phyloP scores from a whole-genome alignment of 2,113 vertebrate genomes.

The Ophiodon elongatus region DNA sequence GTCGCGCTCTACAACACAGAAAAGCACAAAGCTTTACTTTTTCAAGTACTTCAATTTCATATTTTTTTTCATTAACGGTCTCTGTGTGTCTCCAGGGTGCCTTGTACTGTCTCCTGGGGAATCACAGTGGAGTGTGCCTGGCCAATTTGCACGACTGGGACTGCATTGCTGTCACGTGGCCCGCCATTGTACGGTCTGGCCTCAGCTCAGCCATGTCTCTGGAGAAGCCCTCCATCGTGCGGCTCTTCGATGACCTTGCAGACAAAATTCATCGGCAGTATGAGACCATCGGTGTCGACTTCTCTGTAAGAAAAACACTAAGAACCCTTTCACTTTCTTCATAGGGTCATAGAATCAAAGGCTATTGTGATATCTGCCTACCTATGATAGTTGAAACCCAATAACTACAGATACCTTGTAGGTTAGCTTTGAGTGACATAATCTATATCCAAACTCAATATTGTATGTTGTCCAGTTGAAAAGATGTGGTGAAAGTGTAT shows the following conservation, averaged over 20 bases:
- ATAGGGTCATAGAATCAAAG: background rate
- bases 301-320: conserved; percentile 86
- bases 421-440: background rate
- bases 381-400: background rate
- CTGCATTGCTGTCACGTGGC: conserved; percentile 95
- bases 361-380: background rate
- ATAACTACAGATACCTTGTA: background rate
- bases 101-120: conserved; percentile 97
- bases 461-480: background rate
- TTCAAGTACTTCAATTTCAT: background rate
- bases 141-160: conserved; percentile 98
- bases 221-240: conserved; percentile 96
- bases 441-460: background rate
- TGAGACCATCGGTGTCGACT: conserved; percentile 95
- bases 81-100: conserved; percentile 87
- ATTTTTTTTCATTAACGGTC: background rate
- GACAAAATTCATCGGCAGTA: conserved; percentile 98
- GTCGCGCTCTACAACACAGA: background rate
- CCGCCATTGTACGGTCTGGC: conserved; percentile 93
- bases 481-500: background rate
- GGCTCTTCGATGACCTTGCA: conserved; percentile 96
- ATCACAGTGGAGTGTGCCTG: conserved; percentile 92
- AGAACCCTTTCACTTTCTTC: background rate
- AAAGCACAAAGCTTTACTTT: background rate
- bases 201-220: conserved; percentile 96